A percentile compares a stretch with the other conserved stretches of the same genome.
phyloP scores from a whole-genome alignment of 2,113 vertebrate species.

The Pungitius pungitius region DNA sequence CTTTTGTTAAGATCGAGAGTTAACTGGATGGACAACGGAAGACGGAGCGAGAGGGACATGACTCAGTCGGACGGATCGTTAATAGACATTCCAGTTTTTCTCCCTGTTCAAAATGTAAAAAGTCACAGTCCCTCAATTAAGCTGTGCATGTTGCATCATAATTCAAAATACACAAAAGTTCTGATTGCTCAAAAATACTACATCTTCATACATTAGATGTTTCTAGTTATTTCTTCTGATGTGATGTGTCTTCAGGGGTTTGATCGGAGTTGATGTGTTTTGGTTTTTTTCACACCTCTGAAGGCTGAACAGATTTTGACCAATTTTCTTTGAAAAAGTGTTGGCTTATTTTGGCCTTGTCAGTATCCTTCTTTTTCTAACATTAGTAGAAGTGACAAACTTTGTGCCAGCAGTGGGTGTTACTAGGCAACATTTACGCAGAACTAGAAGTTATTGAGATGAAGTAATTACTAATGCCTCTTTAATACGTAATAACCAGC shows the following conservation, averaged over 20 bases:
- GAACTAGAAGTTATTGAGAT: not conserved
- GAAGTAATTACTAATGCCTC: too few relatives aligned
- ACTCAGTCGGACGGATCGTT: not conserved
- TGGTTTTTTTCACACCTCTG: not conserved
- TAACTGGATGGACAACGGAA: not conserved
- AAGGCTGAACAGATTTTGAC: not conserved
- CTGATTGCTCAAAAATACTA: not conserved
- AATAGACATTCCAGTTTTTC: too few relatives aligned
- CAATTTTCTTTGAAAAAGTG: not conserved
- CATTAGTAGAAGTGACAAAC: too few relatives aligned
- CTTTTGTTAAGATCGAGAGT: not conserved
- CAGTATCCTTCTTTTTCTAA: too few relatives aligned
- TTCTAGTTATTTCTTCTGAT: not conserved
- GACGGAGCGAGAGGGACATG: not conserved
- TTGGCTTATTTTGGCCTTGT: too few relatives aligned
- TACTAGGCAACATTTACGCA: not conserved
- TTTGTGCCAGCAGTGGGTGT: too few relatives aligned
- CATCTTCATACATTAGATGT: not conserved
- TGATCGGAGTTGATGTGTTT: not conserved
- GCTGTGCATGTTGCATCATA: not conserved
- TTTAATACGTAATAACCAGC: not conserved
- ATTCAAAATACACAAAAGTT: not conserved
- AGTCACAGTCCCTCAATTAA: not conserved
- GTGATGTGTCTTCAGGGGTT: not conserved
- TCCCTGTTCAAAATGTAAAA: not conserved